A percentile compares a stretch with the other conserved stretches of the same genome.
Conservation (phyloP, 2,797 vertebrate genomes). For the Halcyon chelicuti region DNA sequence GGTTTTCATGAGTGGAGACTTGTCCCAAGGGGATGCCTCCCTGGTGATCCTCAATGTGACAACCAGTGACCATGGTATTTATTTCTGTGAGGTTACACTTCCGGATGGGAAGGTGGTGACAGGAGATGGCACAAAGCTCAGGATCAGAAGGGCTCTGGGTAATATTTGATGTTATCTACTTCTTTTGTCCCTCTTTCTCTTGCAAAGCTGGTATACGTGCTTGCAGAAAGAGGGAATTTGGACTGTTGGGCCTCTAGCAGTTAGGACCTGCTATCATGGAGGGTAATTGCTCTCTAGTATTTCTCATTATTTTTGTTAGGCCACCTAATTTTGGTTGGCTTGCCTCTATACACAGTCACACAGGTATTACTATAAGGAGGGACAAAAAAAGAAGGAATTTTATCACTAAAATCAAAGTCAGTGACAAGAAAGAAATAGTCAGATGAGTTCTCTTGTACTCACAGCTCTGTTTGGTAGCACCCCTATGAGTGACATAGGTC, state of each 20-base stretch:
- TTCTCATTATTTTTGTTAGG: background rate
- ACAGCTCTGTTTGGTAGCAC: background rate
- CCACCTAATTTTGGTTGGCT: background rate
- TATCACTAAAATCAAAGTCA: background rate
- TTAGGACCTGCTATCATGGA: background rate
- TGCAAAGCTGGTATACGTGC: background rate
- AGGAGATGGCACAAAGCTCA: conserved; percentile 76
- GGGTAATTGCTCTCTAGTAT: background rate
- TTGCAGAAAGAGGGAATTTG: background rate
- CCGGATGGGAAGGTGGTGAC: background rate
- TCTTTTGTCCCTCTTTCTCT: background rate
- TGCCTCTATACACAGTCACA: background rate
- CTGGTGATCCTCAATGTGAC: conserved; percentile 72
- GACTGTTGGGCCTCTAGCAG: background rate
- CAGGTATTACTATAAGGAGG: background rate
- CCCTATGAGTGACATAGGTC: background rate
- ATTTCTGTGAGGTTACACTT: conserved; percentile 66
- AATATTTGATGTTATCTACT: conserved; percentile 8
- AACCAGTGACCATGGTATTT: conserved; percentile 66
- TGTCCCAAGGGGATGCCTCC: conserved; percentile 66
- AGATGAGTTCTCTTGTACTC: background rate
- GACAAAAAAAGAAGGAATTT: background rate
- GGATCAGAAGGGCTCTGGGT: conserved; percentile 70
- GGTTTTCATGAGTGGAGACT: conserved; percentile 62
- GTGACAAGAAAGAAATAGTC: background rate